Evolutionary conservation across 2,113 vertebrate species (phyloP).

Genomic region (Mirounga angustirostris): DNA sequence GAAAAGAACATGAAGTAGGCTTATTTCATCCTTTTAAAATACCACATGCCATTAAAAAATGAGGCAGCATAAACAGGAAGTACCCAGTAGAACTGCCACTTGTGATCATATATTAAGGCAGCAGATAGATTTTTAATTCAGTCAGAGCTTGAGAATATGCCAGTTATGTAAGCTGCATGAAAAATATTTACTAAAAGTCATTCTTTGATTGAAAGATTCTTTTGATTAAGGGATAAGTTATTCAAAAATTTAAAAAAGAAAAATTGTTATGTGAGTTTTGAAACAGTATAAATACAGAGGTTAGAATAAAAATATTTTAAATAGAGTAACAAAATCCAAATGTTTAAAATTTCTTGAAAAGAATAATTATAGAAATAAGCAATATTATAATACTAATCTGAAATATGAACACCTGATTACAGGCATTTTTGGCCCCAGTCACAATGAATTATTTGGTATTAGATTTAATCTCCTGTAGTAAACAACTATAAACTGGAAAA

Average conservation of each 20-base stretch:
- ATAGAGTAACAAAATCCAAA: neutral
- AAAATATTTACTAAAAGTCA: neutral
- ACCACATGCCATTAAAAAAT: neutral
- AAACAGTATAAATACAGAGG: neutral
- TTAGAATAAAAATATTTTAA: constrained; percentile 12
- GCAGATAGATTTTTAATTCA: neutral
- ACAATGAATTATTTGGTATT: neutral
- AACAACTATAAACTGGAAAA: neutral
- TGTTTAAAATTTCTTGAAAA: neutral
- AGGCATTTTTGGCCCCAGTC: neutral
- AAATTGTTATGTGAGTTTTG: neutral
- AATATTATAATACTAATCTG: neutral
- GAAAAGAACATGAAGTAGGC: neutral
- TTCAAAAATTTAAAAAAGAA: neutral
- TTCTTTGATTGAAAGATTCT: neutral
- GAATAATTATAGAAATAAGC: neutral
- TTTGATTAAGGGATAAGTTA: neutral
- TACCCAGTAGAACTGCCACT: neutral
- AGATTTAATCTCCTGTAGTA: neutral
- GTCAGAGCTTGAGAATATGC: neutral
- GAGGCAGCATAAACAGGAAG: neutral
- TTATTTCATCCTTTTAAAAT: neutral
- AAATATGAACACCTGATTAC: neutral
- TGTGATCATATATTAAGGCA: neutral
- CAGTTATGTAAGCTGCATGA: neutral